phyloP scores from a whole-genome alignment of 2,888 invertebrate species.

The Mantis religiosa region DNA sequence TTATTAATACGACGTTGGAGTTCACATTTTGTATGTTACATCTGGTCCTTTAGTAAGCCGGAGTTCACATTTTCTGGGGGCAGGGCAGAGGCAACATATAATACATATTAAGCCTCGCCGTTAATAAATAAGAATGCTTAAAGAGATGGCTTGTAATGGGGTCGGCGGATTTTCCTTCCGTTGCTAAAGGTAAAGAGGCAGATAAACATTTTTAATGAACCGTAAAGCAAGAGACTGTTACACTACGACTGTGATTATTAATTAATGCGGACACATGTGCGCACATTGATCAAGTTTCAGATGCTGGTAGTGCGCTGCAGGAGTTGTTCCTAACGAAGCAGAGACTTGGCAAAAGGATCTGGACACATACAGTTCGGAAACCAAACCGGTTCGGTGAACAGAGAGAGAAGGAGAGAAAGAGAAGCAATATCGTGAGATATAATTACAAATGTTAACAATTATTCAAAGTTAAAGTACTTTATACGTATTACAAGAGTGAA shows the following conservation, averaged over 20 bases:
- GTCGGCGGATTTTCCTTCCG: not conserved
- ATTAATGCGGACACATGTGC: not conserved
- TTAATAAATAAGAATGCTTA: not conserved
- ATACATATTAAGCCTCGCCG: not conserved
- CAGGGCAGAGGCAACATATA: not conserved
- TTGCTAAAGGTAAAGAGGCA: not conserved
- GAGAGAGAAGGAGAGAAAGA: too few relatives aligned
- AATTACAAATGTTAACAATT: too few relatives aligned
- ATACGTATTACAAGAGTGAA: too few relatives aligned
- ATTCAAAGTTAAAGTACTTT: too few relatives aligned
- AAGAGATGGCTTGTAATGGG: not conserved
- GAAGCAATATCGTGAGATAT: too few relatives aligned
- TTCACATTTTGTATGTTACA: not conserved
- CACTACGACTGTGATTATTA: not conserved
- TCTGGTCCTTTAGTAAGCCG: not conserved
- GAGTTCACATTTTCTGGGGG: not conserved
- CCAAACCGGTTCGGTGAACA: not conserved
- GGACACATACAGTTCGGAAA: too few relatives aligned
- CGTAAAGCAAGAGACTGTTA: not conserved
- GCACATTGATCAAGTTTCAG: too few relatives aligned
- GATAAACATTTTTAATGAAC: not conserved
- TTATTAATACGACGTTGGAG: too few relatives aligned
- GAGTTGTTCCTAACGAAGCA: too few relatives aligned
- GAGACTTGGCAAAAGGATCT: too few relatives aligned
- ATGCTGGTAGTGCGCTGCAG: too few relatives aligned